Percentiles rank a stretch among this genome's conserved stretches.
These are phyloP conservation scores for Daboia siamensis DNA, from an alignment of 2,113 vertebrate species.

Conservation along the genomic window DNA sequence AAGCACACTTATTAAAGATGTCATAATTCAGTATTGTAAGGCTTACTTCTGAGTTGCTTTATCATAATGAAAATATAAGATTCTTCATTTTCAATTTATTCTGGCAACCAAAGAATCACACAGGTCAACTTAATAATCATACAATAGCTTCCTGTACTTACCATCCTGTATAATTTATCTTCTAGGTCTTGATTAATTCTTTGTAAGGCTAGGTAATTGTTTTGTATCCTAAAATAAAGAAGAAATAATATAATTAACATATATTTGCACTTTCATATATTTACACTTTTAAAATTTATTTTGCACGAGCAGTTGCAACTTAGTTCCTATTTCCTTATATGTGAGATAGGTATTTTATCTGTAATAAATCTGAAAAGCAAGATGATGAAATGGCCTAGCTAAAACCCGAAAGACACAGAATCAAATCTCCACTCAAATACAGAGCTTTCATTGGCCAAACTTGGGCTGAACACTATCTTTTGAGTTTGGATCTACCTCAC, in stretches of 20 bases:
- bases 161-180: conserved; percentile 91
- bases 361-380: background rate
- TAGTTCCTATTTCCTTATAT: conserved; percentile 22
- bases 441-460: background rate
- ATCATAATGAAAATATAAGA: background rate
- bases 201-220: conserved; percentile 90
- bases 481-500: background rate
- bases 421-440: background rate
- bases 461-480: background rate
- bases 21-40: background rate
- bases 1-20: background rate
- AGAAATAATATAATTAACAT: conserved; percentile 37
- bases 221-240: conserved; percentile 86
- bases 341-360: background rate
- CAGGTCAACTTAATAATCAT: background rate
- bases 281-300: conserved; percentile 25
- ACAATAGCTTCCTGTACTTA: conserved; percentile 62
- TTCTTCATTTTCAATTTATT: background rate
- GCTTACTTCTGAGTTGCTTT: background rate
- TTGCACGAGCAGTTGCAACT: conserved; percentile 24
- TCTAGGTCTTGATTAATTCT: conserved; percentile 97
- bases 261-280: background rate
- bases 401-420: background rate
- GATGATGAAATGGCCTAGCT: background rate
- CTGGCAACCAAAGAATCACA: background rate